These are phyloP conservation scores for Archocentrus centrarchus DNA, from an alignment of 2,113 vertebrate genomes.

Conservation along the genomic window DNA sequence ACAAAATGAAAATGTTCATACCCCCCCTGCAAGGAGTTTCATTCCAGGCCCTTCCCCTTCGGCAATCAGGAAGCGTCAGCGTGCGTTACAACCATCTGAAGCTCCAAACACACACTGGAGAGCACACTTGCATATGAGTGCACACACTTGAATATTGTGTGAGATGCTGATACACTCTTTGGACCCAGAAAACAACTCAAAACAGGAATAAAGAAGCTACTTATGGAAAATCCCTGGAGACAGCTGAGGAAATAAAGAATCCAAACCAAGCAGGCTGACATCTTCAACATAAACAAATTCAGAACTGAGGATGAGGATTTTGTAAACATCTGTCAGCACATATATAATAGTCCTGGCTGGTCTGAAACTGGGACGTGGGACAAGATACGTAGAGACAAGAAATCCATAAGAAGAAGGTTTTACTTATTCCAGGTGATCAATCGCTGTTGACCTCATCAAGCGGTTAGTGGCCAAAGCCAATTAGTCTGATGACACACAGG, in stretches of 20 bases:
- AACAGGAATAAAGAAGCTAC: background rate
- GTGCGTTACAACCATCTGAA: background rate
- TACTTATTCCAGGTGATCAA: conserved; percentile 38
- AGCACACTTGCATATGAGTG: background rate
- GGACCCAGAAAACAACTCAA: background rate
- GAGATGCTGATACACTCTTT: background rate
- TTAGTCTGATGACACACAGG: conserved; percentile 68
- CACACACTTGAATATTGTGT: background rate
- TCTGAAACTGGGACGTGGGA: background rate
- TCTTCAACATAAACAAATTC: background rate
- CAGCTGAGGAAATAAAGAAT: background rate
- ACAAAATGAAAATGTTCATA: background rate
- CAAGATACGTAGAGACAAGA: background rate
- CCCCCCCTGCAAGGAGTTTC: background rate
- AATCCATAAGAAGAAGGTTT: conserved; percentile 43
- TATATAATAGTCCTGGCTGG: background rate
- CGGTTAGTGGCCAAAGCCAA: conserved; percentile 65
- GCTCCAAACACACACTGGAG: background rate
- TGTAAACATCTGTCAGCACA: background rate
- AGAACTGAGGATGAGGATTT: background rate
- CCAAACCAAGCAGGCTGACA: background rate
- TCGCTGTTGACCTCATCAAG: conserved; percentile 50
- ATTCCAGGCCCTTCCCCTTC: background rate
- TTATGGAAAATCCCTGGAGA: background rate
- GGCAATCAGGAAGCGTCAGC: background rate